Evolutionary conservation across 1,140 invertebrate species (phyloP).

Genomic region (Caenorhabditis briggsae): DNA sequence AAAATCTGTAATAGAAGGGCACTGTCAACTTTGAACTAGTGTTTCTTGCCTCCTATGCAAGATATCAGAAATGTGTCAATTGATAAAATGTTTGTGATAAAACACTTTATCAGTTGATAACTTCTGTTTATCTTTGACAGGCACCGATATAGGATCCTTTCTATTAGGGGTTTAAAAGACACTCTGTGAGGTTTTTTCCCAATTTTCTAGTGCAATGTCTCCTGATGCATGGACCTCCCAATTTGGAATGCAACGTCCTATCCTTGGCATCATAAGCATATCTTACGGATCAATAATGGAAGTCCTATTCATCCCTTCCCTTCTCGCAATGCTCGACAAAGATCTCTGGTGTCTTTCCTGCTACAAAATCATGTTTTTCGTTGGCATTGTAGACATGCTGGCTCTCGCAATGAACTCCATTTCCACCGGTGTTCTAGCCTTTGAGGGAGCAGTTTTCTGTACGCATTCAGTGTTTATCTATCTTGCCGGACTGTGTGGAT

Average conservation of each 20-base stretch:
- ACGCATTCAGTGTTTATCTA: slow-evolving; percentile 46
- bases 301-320: slow-evolving; percentile 28
- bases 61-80: too few relatives aligned
- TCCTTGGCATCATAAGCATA: not conserved
- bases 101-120: not conserved
- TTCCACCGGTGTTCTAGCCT: slow-evolving; percentile 17
- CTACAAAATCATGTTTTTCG: slow-evolving; percentile 57
- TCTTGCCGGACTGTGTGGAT: not conserved
- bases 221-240: not conserved
- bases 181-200: not conserved
- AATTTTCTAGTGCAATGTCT: slow-evolving; percentile 8
- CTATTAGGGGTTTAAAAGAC: too few relatives aligned
- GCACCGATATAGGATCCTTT: too few relatives aligned
- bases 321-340: not conserved
- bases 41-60: too few relatives aligned
- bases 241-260: not conserved
- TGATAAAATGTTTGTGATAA: too few relatives aligned
- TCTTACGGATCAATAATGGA: not conserved
- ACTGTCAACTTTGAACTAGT: too few relatives aligned
- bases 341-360: slow-evolving; percentile 25
- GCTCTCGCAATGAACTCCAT: slow-evolving; percentile 37
- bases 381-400: slow-evolving; percentile 43
- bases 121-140: not conserved
- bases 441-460: slow-evolving; percentile 42
- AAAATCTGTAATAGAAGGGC: too few relatives aligned